Conservation (phyloP, 2,888 invertebrate species). For the Entomobrya proxima region DNA sequence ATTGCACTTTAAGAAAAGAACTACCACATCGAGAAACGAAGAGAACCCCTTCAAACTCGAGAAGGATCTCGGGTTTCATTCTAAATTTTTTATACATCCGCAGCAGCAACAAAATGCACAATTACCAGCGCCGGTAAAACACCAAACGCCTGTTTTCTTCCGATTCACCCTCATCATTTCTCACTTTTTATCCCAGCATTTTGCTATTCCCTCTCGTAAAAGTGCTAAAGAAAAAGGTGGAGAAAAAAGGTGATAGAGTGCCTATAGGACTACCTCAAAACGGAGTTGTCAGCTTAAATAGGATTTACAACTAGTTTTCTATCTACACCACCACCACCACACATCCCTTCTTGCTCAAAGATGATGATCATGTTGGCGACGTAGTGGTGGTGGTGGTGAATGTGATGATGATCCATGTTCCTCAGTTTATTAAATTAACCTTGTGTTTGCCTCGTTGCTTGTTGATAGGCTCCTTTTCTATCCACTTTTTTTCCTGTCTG, state of each 20-base stretch:
- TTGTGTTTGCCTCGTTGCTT: neutral
- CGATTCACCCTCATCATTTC: constrained; percentile 7
- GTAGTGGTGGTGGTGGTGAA: neutral
- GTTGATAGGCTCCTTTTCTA: neutral
- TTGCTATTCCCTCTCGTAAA: neutral
- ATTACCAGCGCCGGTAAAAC: neutral
- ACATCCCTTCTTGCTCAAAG: neutral
- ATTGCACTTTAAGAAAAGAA: neutral
- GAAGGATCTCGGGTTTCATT: neutral
- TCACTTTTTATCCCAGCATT: too few relatives aligned
- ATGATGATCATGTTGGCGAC: neutral
- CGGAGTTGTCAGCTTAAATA: constrained; percentile 38
- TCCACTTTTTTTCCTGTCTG: neutral
- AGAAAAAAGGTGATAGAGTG: neutral
- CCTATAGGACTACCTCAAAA: constrained; percentile 20
- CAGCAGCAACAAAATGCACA: constrained; percentile 23
- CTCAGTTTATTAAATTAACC: constrained; percentile 52
- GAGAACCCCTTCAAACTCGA: too few relatives aligned
- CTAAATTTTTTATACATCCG: constrained; percentile 33
- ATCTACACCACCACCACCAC: constrained; percentile 13
- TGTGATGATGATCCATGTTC: constrained; percentile 31
- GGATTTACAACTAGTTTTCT: constrained; percentile 23
- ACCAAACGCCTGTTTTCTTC: neutral
- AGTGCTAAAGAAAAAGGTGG: neutral
- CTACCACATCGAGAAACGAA: neutral